phyloP scores from a whole-genome alignment of 2,797 vertebrate species.

The Melanotaenia maccullochi region DNA sequence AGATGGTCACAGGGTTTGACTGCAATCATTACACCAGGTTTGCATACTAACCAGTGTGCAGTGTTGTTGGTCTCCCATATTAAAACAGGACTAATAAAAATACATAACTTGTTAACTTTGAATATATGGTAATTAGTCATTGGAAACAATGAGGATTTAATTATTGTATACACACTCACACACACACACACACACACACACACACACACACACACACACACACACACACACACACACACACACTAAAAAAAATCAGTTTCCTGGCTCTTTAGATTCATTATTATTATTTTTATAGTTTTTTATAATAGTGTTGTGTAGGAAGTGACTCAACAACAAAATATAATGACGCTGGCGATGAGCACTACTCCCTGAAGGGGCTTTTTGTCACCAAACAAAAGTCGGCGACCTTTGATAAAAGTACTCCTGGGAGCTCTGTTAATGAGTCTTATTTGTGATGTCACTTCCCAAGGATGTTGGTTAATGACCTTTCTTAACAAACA shows the following conservation, averaged over 20 bases:
- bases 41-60: neutral
- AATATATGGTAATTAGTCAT: neutral
- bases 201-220: neutral
- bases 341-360: slow-evolving; percentile 28
- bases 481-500: slow-evolving; percentile 75
- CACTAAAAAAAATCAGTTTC: too few species aligned
- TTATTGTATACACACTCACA: neutral
- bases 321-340: slow-evolving; percentile 20
- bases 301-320: slow-evolving; percentile 1
- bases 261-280: too few species aligned
- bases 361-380: slow-evolving; percentile 22
- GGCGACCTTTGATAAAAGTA: slow-evolving; percentile 54
- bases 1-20: neutral
- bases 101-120: neutral
- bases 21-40: neutral
- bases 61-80: neutral
- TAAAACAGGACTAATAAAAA: slow-evolving; percentile 11
- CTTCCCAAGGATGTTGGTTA: slow-evolving; percentile 61
- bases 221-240: neutral
- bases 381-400: slow-evolving; percentile 40
- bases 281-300: neutral
- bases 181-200: neutral
- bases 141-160: neutral
- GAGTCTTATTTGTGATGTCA: slow-evolving; percentile 66
- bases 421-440: slow-evolving; percentile 66